Conservation (phyloP, 2,888 invertebrate genomes). For the Strigamia crassipes region DNA sequence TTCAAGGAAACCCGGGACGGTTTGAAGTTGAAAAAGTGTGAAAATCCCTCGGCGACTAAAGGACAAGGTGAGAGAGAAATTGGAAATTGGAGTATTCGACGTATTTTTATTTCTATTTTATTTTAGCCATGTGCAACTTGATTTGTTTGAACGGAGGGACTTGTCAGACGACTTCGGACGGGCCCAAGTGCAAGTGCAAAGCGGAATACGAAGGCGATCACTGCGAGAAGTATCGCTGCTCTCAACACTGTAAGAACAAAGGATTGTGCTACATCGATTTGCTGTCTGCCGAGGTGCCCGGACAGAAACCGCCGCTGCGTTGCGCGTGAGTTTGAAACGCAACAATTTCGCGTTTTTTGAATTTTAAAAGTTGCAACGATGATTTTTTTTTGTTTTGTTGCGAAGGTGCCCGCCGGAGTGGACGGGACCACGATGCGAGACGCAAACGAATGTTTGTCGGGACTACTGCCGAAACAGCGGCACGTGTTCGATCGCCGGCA, state of each 20-base stretch:
- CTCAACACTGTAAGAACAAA: conserved; percentile 70
- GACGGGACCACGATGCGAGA: conserved; percentile 70
- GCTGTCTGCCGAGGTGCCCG: conserved; percentile 52
- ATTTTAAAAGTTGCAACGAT: too few species aligned
- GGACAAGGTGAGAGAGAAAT: conserved; percentile 26
- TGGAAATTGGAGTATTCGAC: too few species aligned
- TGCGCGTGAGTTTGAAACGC: conserved; percentile 57
- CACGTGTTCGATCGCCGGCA: conserved; percentile 59
- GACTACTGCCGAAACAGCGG: conserved; percentile 65
- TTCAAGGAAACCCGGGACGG: conserved; percentile 51
- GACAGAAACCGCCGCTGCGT: conserved; percentile 53
- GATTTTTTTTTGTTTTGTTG: too few species aligned
- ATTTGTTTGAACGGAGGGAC: conserved; percentile 64
- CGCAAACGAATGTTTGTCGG: conserved; percentile 65
- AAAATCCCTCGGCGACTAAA: conserved; percentile 14
- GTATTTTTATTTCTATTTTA: not conserved
- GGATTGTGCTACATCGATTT: conserved; percentile 59
- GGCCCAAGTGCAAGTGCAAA: conserved; percentile 69
- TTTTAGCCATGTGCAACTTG: conserved; percentile 51
- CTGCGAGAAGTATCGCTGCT: conserved; percentile 73
- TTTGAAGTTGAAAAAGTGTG: conserved; percentile 43
- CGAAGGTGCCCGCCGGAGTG: conserved; percentile 66
- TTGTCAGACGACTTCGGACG: conserved; percentile 64
- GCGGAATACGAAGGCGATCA: conserved; percentile 68
- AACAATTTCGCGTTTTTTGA: too few species aligned